Evolutionary conservation across 92 coral and sea anemone species (phyloP).

Genomic region (Phenganax stokvisi): DNA sequence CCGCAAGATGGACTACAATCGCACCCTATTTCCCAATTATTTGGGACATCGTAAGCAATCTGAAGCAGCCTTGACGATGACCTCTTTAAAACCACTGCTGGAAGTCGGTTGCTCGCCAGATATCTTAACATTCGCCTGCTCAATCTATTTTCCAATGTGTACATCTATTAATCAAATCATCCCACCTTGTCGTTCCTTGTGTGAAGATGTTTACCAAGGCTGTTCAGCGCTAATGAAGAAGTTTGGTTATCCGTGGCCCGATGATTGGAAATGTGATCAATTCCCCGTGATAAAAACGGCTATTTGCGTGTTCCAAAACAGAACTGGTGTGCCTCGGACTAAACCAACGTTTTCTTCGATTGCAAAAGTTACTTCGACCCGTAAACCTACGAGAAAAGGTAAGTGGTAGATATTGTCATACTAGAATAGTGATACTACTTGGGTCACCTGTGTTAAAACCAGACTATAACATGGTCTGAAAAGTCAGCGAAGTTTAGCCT

Average conservation of each 20-base stretch:
- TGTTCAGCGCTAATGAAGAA: not conserved
- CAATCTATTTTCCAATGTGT: constrained; percentile 5
- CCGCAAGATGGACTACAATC: constrained; percentile 7
- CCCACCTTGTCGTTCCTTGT: not conserved
- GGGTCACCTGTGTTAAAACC: too few species aligned
- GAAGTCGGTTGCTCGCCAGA: not conserved
- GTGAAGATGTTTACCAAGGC: not conserved
- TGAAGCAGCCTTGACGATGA: not conserved
- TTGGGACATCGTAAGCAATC: constrained; percentile 9
- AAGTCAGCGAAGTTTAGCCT: too few species aligned
- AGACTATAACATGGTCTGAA: too few species aligned
- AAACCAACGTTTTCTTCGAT: not conserved
- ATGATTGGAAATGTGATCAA: not conserved
- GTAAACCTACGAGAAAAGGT: not conserved
- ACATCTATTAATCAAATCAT: not conserved
- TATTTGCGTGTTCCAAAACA: not conserved
- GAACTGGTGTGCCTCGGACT: not conserved
- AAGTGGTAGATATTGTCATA: not conserved
- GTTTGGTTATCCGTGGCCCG: not conserved
- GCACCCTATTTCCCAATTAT: not conserved
- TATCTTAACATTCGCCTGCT: not conserved
- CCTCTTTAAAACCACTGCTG: not conserved
- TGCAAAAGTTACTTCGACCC: not conserved
- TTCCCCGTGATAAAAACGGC: not conserved
- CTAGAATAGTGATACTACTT: not conserved